Percentiles rank a stretch among this genome's conserved stretches.
Evolutionary conservation across 1,140 invertebrate genomes (phyloP).

Genomic region (Drosophila azteca): DNA sequence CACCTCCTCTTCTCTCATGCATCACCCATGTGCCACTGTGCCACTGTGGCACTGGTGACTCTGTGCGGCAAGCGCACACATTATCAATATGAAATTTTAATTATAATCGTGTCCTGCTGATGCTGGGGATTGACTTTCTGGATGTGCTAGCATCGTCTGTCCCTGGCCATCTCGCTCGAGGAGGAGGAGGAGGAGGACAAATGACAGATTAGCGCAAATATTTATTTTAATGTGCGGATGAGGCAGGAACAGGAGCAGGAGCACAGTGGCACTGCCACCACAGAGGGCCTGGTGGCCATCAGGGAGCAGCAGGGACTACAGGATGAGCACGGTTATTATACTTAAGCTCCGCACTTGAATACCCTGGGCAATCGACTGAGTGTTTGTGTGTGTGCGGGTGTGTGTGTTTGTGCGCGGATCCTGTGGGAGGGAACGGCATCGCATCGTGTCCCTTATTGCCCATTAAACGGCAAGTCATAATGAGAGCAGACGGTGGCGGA

Average conservation of each 20-base stretch:
- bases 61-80: conserved; percentile 5
- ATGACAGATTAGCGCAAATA: conserved; percentile 81
- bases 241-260: neutral
- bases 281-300: conserved; percentile 33
- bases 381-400: neutral
- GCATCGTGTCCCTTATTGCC: conserved; percentile 64
- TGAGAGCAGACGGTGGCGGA: conserved; percentile 70
- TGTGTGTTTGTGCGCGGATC: conserved; percentile 3
- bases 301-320: conserved; percentile 21
- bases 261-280: no score
- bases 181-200: conserved; percentile 37
- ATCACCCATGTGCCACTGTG: conserved; percentile 5
- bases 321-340: conserved; percentile 60
- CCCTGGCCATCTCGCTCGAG: conserved; percentile 16
- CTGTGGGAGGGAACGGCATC: neutral
- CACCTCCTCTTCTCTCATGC: no score
- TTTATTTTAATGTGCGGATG: conserved; percentile 74
- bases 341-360: conserved; percentile 71
- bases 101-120: conserved; percentile 35
- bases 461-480: conserved; percentile 81
- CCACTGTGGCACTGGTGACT: no score
- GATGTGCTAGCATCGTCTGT: conserved; percentile 15
- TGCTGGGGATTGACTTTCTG: conserved; percentile 8
- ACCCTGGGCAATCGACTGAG: conserved; percentile 65
- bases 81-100: conserved; percentile 65